Evolutionary conservation across 2,113 vertebrate genomes (phyloP), one percentile per base, ranked within the genome.

Genomic region (Hucho hucho): DNA sequence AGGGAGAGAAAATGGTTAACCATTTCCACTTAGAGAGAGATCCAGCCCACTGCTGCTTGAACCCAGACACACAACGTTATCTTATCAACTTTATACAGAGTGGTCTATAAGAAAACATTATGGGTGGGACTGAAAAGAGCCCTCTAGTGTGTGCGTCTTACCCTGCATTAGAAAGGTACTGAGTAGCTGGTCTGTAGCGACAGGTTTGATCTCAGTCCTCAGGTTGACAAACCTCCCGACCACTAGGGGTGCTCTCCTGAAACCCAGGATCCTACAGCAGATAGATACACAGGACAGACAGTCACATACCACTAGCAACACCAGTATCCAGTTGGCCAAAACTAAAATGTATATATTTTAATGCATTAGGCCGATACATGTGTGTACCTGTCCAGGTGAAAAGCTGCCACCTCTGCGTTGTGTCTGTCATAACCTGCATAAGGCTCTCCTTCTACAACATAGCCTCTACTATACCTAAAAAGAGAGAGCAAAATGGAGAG

Each of bases 351-450:
- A 18, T 53, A 53, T 53, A 53, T 53, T 43, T 53, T 18, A 53
- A 18, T 16, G 49, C 49, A 53, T 14, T 18, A 53, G 49, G 49
- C 4, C 13, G 14, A 53, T 18, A 11, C 9, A 9, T 11, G 37
- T 43, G 49, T 4, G 26, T 89, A 98, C 98, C 98, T 97, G 89
- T 99, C 98, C 88, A 99, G 87, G 81, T 99, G 98, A 86, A 99
- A 99, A 75, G 97, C 98, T 53, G 97, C 96, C 75, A 99, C 95
- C 85, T 99, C 98, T 43, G 97, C 98, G 0, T 99, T 99, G 91
- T 99, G 97, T 70, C 98, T 89, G 80, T 99, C 98, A 0, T 99
- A 99, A 20, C 97, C 98, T 22, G 98, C 97, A 0, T 98, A 99
- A 0, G 98, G 98, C 29, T 99, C 97, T 47, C 98, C 97, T 84